Conservation (phyloP, 2,888 invertebrate genomes). For the Melieria crassipennis region DNA sequence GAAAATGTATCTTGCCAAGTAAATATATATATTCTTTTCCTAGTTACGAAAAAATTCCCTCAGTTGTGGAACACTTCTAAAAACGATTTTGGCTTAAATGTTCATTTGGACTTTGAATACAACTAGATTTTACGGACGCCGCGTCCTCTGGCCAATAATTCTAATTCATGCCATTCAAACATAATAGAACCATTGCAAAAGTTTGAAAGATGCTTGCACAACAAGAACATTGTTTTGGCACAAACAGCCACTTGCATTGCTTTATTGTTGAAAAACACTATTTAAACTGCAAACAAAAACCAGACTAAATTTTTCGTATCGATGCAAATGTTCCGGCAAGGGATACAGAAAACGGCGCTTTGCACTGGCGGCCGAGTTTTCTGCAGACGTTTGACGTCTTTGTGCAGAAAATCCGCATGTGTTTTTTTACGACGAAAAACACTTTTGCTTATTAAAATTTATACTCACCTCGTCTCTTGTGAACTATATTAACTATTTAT, state of each 20-base stretch:
- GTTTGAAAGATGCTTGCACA: no score
- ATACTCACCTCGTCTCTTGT: slow-evolving; percentile 35
- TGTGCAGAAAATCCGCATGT: not conserved
- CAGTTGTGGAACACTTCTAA: no score
- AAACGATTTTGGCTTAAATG: no score
- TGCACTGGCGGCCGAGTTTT: slow-evolving; percentile 1
- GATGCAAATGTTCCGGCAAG: slow-evolving; percentile 9
- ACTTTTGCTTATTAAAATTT: not conserved
- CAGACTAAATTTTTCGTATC: not conserved
- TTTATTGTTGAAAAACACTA: slow-evolving; percentile 7
- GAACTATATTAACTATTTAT: slow-evolving; percentile 19
- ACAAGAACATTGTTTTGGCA: no score
- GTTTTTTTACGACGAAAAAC: not conserved
- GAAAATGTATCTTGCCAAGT: not conserved
- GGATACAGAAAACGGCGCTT: slow-evolving; percentile 26
- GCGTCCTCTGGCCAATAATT: no score
- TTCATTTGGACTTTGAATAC: no score
- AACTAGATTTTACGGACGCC: no score
- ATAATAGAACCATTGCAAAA: no score
- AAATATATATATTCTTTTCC: not conserved
- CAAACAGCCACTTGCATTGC: not conserved
- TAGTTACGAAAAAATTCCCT: not conserved
- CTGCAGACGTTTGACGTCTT: slow-evolving; percentile 12
- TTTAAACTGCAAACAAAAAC: not conserved
- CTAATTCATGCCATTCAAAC: no score